Evolutionary conservation across 92 coral and sea anemone genomes (phyloP).

Genomic region (Pocillopora grandis): DNA sequence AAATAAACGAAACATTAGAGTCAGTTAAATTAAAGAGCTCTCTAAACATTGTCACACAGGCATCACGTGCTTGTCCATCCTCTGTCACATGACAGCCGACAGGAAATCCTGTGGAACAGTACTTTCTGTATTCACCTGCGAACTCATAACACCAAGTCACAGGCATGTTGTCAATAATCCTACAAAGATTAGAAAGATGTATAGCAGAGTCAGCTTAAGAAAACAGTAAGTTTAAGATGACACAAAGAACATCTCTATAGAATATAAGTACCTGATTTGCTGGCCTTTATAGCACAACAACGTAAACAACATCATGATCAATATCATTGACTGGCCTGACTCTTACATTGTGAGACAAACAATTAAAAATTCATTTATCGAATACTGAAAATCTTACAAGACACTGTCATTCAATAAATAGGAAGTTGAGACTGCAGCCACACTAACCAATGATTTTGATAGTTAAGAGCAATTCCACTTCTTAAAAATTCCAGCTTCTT

Average conservation of each 20-base stretch:
- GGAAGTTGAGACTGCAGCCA: not conserved
- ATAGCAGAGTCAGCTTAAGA: not conserved
- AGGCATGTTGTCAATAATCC: conserved; percentile 99
- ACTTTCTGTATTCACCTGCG: conserved; percentile 71
- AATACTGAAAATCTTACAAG: too few species aligned
- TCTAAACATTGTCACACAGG: conserved; percentile 68
- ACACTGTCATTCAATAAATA: not conserved
- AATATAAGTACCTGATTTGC: too few species aligned
- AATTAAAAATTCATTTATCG: too few species aligned
- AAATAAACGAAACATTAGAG: too few species aligned
- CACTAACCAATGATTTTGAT: conserved; percentile 94
- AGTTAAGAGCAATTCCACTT: conserved; percentile 87
- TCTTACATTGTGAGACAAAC: too few species aligned
- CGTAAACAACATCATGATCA: too few species aligned
- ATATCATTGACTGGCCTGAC: too few species aligned
- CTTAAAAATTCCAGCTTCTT: conserved; percentile 83
- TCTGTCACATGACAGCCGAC: conserved; percentile 92
- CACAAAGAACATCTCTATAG: too few species aligned
- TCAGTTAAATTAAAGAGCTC: too few species aligned
- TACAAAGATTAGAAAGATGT: conserved; percentile 1
- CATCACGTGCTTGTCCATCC: conserved; percentile 81
- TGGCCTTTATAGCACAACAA: too few species aligned
- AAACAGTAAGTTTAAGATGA: too few species aligned
- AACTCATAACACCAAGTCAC: conserved; percentile 97
- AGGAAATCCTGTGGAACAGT: conserved; percentile 97